Evolutionary conservation across 2,113 vertebrate species (phyloP).

Genomic region (Eonycteris spelaea): DNA sequence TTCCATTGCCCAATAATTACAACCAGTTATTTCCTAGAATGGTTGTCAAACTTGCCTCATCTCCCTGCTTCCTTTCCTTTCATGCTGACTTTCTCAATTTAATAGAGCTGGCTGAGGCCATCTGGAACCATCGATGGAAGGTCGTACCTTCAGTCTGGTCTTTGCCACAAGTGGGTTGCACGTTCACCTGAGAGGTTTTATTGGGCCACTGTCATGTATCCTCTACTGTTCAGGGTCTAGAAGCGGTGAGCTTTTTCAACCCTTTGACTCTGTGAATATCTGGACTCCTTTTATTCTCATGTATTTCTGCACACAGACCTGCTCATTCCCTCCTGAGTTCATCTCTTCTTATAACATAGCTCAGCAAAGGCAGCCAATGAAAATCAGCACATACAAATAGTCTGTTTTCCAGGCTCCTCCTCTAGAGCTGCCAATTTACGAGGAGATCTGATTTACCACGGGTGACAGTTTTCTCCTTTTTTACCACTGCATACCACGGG

Average conservation of each 20-base stretch:
- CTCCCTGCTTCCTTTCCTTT: neutral
- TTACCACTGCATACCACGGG: neutral
- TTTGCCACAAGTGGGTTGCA: neutral
- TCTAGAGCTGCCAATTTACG: neutral
- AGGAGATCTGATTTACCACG: neutral
- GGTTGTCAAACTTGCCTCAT: neutral
- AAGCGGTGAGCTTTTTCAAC: neutral
- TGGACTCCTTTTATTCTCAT: neutral
- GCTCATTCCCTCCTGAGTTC: neutral
- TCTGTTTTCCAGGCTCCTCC: neutral
- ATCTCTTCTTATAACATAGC: neutral
- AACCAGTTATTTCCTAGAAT: neutral
- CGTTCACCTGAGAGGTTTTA: neutral
- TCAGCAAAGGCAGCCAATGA: slow-evolving; percentile 12
- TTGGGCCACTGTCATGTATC: neutral
- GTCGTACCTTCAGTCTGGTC: neutral
- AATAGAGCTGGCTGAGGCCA: neutral
- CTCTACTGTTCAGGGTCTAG: neutral
- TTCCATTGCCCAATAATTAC: neutral
- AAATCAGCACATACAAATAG: neutral
- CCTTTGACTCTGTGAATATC: slow-evolving; percentile 15
- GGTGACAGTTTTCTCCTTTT: neutral
- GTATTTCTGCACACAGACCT: slow-evolving; percentile 1
- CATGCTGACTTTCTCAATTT: neutral
- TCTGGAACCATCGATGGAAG: neutral